These are phyloP conservation scores for Leucozona laternaria DNA, from an alignment of 2,888 invertebrate genomes.

Conservation along the genomic window DNA sequence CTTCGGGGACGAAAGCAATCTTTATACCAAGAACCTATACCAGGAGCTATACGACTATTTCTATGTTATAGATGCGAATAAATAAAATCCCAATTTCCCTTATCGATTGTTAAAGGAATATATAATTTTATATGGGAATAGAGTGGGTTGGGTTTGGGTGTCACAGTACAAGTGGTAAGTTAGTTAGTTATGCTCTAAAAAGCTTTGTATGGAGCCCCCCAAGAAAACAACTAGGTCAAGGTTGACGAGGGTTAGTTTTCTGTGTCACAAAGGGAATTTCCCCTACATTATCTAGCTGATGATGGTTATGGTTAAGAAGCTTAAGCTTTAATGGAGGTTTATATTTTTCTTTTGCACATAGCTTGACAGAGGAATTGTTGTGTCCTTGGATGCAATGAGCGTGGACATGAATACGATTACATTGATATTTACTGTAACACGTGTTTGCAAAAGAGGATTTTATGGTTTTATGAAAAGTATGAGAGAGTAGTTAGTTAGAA, in stretches of 20 bases:
- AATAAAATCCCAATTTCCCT: constrained; percentile 67
- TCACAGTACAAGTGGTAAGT: constrained; percentile 31
- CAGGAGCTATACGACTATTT: background rate
- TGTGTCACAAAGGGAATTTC: constrained; percentile 70
- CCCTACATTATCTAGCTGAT: constrained; percentile 37
- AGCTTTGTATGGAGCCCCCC: constrained; percentile 22
- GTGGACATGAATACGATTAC: constrained; percentile 33
- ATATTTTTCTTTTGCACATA: background rate
- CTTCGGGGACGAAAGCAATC: constrained; percentile 33
- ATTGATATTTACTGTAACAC: constrained; percentile 12
- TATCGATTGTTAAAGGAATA: constrained; percentile 58
- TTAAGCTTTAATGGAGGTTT: constrained; percentile 39
- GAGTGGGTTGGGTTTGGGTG: constrained; percentile 28
- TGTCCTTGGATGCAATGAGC: constrained; percentile 42
- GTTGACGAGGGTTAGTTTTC: constrained; percentile 60
- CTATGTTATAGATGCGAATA: background rate
- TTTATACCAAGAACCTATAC: constrained; percentile 7
- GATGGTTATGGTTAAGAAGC: constrained; percentile 20
- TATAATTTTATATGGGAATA: constrained; percentile 21
- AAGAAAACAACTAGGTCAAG: constrained; percentile 55
- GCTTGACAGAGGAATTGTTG: constrained; percentile 23
- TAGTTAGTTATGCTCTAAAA: constrained; percentile 63
- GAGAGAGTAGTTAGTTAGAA: background rate
- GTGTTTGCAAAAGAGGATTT: constrained; percentile 10
- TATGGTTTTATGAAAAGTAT: background rate